Base-by-base conservation (phyloP, 2,888 invertebrate genomes). In the Melanostoma mellinum region DNA sequence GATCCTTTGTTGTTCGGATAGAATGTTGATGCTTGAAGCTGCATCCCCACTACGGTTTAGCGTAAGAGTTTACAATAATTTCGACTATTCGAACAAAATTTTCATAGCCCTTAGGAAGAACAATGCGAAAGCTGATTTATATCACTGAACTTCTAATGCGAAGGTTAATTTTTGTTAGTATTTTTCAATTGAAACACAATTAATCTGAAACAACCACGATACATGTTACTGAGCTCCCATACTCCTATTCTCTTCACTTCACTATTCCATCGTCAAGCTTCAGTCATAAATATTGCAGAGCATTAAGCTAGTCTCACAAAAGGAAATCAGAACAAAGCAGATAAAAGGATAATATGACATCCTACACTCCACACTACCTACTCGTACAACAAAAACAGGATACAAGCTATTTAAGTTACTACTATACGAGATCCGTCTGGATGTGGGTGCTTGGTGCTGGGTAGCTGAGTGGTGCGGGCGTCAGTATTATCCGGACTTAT, bases 341-440 rank as follows among this genome's bases (percentile, higher is more conserved):
- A 63, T 74, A 56, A 56, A 74, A 56, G 56, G 40, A 74, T 56
- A 65, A 74, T 74, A 55, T 56, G 65, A 56, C 48, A 71, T 71
- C 60, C 60, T 71, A 58, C 60, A 20, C 20, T 20, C 20, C 20
- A 20, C 20, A 20, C 20, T 20, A 20, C 20, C 20, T 20, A 20
- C 20, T 20, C 20, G 20, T 50, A 50, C 60, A 56, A 50, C 56
- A 73, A 50, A 48, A 60, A 53, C 36, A 72, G 60, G 42, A 53
- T 44, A 53, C 32, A 58, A 52, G 20, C 32, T 32, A 35, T 36
- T 42, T 52, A 40, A 71, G 33, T 20, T 48, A 60, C 44, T 40
- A 58, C 30, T 32, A 33, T 36, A 3, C 55, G n/a, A 33, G n/a
- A 20, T 60, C 32, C 9, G 1, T 40, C 20, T 30, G 40, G 40